These are phyloP conservation scores for Sabatieria punctata DNA, from an alignment of 2,888 invertebrate genomes.

Conservation along the genomic window DNA sequence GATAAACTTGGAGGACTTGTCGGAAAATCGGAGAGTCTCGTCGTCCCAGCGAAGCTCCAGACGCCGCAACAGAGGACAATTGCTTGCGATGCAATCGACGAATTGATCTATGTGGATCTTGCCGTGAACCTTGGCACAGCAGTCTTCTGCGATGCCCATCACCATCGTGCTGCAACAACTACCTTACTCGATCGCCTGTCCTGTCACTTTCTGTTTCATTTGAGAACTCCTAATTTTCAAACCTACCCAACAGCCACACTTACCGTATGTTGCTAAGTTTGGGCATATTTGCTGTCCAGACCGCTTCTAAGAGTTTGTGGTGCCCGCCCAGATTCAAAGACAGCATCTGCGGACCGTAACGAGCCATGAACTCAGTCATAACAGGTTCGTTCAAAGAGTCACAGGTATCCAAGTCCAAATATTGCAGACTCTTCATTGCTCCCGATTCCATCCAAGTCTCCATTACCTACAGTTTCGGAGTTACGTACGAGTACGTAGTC, in stretches of 20 bases:
- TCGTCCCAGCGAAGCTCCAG: conserved; percentile 96
- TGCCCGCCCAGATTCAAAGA: conserved; percentile 88
- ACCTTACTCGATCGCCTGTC: too few species aligned
- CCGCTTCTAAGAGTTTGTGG: conserved; percentile 66
- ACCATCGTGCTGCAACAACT: conserved; percentile 75
- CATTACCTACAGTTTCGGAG: too few species aligned
- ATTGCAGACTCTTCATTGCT: conserved; percentile 52
- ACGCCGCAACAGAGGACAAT: conserved; percentile 68
- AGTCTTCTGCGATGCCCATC: conserved; percentile 88
- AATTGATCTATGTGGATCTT: conserved; percentile 70
- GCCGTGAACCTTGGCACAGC: conserved; percentile 77
- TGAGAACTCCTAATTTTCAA: too few species aligned
- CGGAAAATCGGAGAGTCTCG: conserved; percentile 89
- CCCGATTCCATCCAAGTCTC: conserved; percentile 79
- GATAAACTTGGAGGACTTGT: conserved; percentile 98
- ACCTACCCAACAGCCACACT: too few species aligned
- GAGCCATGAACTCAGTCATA: conserved; percentile 71
- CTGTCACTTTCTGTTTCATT: too few species aligned
- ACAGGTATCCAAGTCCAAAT: conserved; percentile 79
- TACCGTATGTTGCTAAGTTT: conserved; percentile 78
- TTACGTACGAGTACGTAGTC: too few species aligned
- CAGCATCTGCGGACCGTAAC: conserved; percentile 71
- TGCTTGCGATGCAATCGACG: conserved; percentile 88
- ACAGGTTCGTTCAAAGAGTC: conserved; percentile 86
- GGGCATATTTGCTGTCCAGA: conserved; percentile 88